Conservation (phyloP, 92 coral and sea anemone species). For the Anthopleura xanthogrammica region DNA sequence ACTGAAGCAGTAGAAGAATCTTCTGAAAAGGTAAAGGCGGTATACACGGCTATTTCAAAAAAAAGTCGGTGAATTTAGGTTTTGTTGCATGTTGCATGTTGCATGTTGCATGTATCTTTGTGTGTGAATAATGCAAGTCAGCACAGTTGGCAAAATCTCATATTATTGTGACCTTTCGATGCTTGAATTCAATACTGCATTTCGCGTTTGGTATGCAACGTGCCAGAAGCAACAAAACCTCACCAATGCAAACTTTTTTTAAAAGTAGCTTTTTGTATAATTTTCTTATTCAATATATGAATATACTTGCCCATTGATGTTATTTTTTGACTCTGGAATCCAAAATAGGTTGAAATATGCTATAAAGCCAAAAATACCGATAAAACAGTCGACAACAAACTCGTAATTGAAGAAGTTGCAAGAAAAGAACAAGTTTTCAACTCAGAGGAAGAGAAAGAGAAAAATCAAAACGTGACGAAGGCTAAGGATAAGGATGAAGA, state of each 20-base stretch:
- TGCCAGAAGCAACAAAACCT: too few species aligned
- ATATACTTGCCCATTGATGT: background rate
- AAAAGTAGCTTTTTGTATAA: too few species aligned
- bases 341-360: background rate
- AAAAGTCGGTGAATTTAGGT: too few species aligned
- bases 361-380: background rate
- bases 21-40: background rate
- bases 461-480: background rate
- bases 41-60: background rate
- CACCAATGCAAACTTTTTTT: too few species aligned
- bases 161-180: too few species aligned
- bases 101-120: too few species aligned
- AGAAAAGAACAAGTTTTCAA: background rate
- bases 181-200: too few species aligned
- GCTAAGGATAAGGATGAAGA: background rate
- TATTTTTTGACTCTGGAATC: too few species aligned
- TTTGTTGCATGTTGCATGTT: too few species aligned
- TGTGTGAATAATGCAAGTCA: too few species aligned
- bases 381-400: slow-evolving; percentile 10
- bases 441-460: background rate
- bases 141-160: too few species aligned
- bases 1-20: background rate
- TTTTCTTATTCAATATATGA: background rate
- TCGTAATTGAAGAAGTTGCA: slow-evolving; percentile 9
- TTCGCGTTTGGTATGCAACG: too few species aligned